Percentiles rank a stretch among this genome's conserved stretches.
Conservation (phyloP, 1,140 invertebrate species). For the Pogonomyrmex californicus region DNA sequence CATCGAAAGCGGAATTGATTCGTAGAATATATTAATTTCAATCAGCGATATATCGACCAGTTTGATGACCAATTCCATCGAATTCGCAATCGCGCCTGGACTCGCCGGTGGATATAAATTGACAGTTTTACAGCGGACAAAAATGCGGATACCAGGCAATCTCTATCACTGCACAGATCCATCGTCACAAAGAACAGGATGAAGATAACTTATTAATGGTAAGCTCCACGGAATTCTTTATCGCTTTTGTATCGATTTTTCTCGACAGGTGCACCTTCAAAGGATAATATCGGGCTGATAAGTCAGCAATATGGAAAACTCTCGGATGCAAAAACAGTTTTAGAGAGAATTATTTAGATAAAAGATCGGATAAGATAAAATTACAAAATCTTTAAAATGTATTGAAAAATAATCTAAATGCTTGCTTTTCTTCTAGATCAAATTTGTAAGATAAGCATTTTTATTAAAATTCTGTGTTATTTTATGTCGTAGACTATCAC, state of each 20-base stretch:
- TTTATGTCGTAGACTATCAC: background rate
- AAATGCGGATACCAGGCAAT: constrained; percentile 38
- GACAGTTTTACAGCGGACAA: constrained; percentile 28
- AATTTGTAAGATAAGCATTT: too few relatives aligned
- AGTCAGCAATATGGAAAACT: background rate
- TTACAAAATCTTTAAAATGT: background rate
- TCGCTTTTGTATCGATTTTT: constrained; percentile 31
- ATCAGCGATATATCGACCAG: constrained; percentile 30
- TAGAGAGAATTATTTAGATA: background rate
- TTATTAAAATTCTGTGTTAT: background rate
- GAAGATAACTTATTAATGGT: constrained; percentile 53
- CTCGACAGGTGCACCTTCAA: background rate
- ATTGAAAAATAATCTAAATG: background rate
- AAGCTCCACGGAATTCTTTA: constrained; percentile 40
- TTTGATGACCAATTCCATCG: constrained; percentile 40
- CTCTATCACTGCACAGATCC: constrained; percentile 9
- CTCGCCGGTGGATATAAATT: constrained; percentile 30
- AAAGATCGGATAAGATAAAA: background rate
- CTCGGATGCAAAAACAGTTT: background rate
- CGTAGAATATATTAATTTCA: constrained; percentile 54
- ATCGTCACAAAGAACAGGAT: constrained; percentile 43
- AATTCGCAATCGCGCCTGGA: constrained; percentile 19
- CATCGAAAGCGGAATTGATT: constrained; percentile 31
- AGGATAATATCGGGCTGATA: background rate
- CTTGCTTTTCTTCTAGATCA: background rate